Conservation (phyloP, 53 echinoderm and acorn worm genomes). For the Pentamera pediparva region DNA sequence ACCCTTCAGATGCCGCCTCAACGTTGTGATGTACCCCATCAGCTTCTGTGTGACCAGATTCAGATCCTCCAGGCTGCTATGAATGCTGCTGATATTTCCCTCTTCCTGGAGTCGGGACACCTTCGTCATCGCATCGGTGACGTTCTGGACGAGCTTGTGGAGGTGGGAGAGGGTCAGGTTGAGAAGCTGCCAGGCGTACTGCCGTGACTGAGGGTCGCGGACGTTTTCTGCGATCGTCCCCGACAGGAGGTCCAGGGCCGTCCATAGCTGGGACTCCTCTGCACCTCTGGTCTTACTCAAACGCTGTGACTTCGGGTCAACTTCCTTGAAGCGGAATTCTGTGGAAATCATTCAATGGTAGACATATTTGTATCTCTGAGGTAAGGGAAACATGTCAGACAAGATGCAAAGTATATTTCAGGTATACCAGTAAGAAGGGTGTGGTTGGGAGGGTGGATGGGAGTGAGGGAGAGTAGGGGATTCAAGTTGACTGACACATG, state of each 20-base stretch:
- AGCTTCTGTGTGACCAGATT: slow-evolving; percentile 47
- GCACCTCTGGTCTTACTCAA: too few species aligned
- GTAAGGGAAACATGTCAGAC: too few species aligned
- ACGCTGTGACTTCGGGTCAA: not conserved
- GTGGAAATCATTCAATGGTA: not conserved
- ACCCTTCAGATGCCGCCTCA: slow-evolving; percentile 64
- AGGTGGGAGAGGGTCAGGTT: slow-evolving; percentile 67
- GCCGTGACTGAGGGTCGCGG: slow-evolving; percentile 73
- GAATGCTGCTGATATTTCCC: slow-evolving; percentile 17
- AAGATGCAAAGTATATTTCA: too few species aligned
- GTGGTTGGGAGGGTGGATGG: too few species aligned
- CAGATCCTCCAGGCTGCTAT: slow-evolving; percentile 27
- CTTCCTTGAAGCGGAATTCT: slow-evolving; percentile 9
- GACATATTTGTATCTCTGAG: not conserved
- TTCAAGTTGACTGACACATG: too few species aligned
- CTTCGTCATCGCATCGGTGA: slow-evolving; percentile 41
- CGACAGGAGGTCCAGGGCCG: slow-evolving; percentile 66
- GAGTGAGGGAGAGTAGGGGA: too few species aligned
- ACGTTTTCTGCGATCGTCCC: slow-evolving; percentile 60
- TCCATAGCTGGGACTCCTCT: slow-evolving; percentile 70
- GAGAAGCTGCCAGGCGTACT: slow-evolving; percentile 78
- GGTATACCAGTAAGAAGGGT: too few species aligned
- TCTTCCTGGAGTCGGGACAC: not conserved
- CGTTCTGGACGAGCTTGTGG: slow-evolving; percentile 78
- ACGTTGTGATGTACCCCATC: slow-evolving; percentile 48